phyloP scores from a whole-genome alignment of 2,888 invertebrate genomes.

The Nineta flava region DNA sequence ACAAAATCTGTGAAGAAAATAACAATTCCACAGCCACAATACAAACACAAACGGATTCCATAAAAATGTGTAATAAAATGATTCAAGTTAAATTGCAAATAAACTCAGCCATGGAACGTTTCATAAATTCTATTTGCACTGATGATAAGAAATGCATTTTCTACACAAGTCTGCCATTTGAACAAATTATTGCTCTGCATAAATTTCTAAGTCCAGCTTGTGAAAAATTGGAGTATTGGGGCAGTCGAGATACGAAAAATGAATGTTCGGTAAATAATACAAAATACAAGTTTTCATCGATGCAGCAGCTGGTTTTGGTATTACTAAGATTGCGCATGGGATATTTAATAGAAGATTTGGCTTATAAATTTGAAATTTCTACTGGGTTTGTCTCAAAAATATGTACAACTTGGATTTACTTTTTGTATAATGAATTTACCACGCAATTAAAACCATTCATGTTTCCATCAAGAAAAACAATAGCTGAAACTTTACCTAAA shows the following conservation, averaged over 20 bases:
- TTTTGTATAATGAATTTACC: slow-evolving; percentile 11
- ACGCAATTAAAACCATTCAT: slow-evolving; percentile 9
- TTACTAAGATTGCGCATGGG: slow-evolving; percentile 10
- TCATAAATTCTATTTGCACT: slow-evolving; percentile 6
- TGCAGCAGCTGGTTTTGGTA: slow-evolving; percentile 10
- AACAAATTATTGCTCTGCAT: slow-evolving; percentile 9
- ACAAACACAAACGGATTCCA: too few relatives aligned
- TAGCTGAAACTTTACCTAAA: slow-evolving; percentile 10
- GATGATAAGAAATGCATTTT: slow-evolving; percentile 9
- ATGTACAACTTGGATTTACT: slow-evolving; percentile 12
- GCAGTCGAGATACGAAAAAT: slow-evolving; percentile 5
- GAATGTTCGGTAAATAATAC: slow-evolving; percentile 6
- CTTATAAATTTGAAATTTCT: too few relatives aligned
- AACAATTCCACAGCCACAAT: too few relatives aligned
- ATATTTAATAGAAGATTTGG: too few relatives aligned
- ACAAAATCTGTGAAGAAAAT: too few relatives aligned
- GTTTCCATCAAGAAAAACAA: slow-evolving; percentile 10
- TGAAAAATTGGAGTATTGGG: slow-evolving; percentile 7
- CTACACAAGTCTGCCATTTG: slow-evolving; percentile 9
- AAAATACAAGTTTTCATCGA: slow-evolving; percentile 7
- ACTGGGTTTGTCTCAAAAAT: too few relatives aligned
- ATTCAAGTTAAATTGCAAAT: too few relatives aligned
- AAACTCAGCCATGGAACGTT: too few relatives aligned
- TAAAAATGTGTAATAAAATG: too few relatives aligned
- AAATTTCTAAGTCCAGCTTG: slow-evolving; percentile 9